Evolutionary conservation across 2,113 vertebrate species (phyloP).

Genomic region (Prunella himalayana): DNA sequence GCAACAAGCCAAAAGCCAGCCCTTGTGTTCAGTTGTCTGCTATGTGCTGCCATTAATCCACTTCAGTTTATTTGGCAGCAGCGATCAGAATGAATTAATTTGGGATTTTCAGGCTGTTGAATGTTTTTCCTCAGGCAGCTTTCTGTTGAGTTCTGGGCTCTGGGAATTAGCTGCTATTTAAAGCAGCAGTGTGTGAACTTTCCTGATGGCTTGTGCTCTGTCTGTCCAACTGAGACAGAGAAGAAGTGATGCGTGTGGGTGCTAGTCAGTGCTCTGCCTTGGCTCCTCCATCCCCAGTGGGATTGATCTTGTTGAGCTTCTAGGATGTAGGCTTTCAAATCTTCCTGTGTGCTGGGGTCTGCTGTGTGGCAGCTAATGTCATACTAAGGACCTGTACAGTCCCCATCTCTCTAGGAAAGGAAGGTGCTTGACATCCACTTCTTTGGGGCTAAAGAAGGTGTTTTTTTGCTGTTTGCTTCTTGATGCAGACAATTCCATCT

Average conservation of each 20-base stretch:
- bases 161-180: background rate
- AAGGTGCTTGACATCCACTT: background rate
- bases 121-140: background rate
- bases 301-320: background rate
- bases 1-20: background rate
- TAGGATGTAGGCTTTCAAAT: background rate
- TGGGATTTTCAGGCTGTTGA: background rate
- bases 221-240: background rate
- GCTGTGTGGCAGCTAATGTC: background rate
- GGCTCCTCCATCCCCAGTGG: background rate
- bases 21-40: rapidly evolving
- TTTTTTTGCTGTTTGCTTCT: background rate
- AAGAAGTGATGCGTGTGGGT: background rate
- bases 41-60: background rate
- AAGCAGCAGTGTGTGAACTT: background rate
- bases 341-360: background rate
- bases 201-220: background rate
- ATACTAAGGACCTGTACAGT: background rate
- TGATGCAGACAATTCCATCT: background rate
- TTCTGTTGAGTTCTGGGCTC: background rate
- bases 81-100: background rate
- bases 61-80: background rate
- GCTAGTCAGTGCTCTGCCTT: background rate
- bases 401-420: rapidly evolving
- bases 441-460: background rate